These are phyloP conservation scores for Clamator glandarius DNA, from an alignment of 2,797 vertebrate genomes.

Conservation along the genomic window DNA sequence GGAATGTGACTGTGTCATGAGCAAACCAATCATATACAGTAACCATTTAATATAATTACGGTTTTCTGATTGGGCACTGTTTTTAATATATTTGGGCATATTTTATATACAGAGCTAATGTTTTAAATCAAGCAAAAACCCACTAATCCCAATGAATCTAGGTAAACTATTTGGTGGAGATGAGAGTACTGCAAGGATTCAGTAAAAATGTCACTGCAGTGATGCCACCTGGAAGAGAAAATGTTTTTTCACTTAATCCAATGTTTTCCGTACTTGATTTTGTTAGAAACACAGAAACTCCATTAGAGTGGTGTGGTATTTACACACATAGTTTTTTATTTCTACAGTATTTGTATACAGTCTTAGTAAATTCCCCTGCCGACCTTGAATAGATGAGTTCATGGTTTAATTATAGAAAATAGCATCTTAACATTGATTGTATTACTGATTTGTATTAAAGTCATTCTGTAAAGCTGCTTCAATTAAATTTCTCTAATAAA, in stretches of 20 bases:
- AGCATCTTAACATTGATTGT: neutral
- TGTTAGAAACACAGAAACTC: neutral
- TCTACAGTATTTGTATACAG: neutral
- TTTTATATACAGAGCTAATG: neutral
- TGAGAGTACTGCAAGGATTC: neutral
- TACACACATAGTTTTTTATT: neutral
- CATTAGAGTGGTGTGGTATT: neutral
- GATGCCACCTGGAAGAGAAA: neutral
- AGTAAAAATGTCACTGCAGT: neutral
- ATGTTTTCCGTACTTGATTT: neutral
- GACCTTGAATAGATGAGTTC: neutral
- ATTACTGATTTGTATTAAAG: neutral
- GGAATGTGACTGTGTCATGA: neutral
- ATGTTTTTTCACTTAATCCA: neutral
- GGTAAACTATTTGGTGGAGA: neutral
- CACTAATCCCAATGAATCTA: neutral
- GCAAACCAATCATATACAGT: neutral
- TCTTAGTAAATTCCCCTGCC: neutral
- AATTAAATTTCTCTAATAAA: conserved; percentile 4
- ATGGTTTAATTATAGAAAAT: neutral
- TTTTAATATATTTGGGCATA: neutral
- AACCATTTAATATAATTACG: neutral
- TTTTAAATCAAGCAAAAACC: conserved; percentile 19
- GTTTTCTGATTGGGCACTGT: neutral
- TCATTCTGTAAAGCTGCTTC: neutral